These are phyloP conservation scores for Eidolon helvum DNA, from an alignment of 2,113 vertebrate genomes.

Conservation along the genomic window DNA sequence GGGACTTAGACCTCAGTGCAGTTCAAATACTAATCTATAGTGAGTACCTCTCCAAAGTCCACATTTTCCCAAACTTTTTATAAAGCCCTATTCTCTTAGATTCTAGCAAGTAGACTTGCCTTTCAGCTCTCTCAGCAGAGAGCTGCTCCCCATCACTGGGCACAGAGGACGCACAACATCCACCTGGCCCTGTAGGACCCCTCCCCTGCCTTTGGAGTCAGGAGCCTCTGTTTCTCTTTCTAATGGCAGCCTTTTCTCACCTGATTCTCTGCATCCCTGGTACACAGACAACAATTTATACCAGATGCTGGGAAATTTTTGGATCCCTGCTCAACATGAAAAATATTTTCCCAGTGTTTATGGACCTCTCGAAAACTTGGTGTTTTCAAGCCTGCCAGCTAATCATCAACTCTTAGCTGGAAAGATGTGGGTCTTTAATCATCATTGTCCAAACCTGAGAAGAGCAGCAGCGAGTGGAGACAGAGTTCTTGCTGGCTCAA, in stretches of 20 bases:
- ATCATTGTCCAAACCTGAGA: background rate
- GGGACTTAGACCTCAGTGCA: no score
- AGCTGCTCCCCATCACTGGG: background rate
- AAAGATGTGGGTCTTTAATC: conserved; percentile 48
- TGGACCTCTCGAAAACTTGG: conserved; percentile 1
- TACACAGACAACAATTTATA: conserved; percentile 36
- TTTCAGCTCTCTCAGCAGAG: background rate
- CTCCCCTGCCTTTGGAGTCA: background rate
- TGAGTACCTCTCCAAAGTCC: background rate
- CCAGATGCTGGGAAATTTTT: conserved; percentile 53
- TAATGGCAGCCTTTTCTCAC: background rate
- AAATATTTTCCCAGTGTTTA: conserved; percentile 52
- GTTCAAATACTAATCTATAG: background rate
- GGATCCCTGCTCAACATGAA: conserved; percentile 40
- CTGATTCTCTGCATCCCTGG: background rate
- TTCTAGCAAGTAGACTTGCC: background rate
- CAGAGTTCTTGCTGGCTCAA: background rate
- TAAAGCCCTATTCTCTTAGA: background rate
- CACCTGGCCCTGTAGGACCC: fast-evolving
- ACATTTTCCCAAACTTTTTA: background rate
- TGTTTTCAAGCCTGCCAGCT: conserved; percentile 43
- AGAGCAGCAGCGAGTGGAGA: background rate
- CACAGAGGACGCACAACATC: fast-evolving
- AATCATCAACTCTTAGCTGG: conserved; percentile 20
- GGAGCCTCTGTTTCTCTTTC: background rate